Evolutionary conservation across 2,113 vertebrate species (phyloP).

Genomic region (Anser cygnoides): DNA sequence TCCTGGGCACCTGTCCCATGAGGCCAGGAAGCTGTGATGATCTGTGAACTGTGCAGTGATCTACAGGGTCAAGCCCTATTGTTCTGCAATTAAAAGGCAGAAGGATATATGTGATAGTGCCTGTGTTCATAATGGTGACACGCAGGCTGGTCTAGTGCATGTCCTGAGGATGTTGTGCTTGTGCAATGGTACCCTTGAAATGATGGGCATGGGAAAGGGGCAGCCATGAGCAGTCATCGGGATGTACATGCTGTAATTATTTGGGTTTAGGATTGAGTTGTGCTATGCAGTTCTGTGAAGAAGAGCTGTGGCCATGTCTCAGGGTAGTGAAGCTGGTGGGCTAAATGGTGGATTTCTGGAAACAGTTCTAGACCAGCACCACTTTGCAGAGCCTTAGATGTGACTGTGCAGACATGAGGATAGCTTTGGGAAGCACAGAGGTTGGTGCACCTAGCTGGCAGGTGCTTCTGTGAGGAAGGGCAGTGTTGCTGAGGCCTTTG

Average conservation of each 20-base stretch:
- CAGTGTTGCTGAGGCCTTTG: background rate
- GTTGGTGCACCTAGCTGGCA: background rate
- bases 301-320: background rate
- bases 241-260: rapidly evolving
- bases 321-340: background rate
- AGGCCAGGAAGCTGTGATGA: background rate
- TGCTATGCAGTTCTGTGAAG: background rate
- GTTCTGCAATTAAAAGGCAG: background rate
- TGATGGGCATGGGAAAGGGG: background rate
- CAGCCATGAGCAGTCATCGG: too few species aligned
- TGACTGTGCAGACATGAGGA: too few species aligned
- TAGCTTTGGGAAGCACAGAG: background rate
- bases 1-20: background rate
- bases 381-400: too few species aligned
- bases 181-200: background rate
- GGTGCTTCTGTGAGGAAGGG: background rate
- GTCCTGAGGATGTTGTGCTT: background rate
- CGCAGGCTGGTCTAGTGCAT: background rate
- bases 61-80: background rate
- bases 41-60: too few species aligned
- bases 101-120: background rate
- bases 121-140: background rate
- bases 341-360: background rate
- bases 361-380: background rate
- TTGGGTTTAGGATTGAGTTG: too few species aligned